A percentile compares a stretch with the other conserved stretches of the same genome.
These are phyloP conservation scores for Stichodactyla mertensii DNA, from an alignment of 64 coral and sea anemone genomes.

Conservation along the genomic window DNA sequence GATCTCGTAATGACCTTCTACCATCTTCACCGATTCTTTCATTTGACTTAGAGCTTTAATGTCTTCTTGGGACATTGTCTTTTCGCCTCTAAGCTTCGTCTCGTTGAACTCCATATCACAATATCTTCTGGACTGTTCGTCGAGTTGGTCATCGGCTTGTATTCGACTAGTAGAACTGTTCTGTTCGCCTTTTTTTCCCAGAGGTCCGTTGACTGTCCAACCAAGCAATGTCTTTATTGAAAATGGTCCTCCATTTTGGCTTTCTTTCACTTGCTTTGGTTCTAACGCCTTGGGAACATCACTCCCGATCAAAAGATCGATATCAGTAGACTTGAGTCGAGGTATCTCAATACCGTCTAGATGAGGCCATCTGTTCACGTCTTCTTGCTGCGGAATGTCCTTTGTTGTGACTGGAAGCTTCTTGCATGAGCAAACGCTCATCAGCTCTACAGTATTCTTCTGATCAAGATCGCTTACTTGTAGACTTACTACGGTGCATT, in stretches of 20 bases:
- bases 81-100: background rate
- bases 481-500: background rate
- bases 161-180: slow-evolving; percentile 2
- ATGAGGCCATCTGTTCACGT: slow-evolving; percentile 20
- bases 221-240: slow-evolving; percentile 7
- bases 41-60: slow-evolving; percentile 14
- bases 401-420: background rate
- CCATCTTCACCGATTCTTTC: slow-evolving; percentile 21
- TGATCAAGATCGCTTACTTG: slow-evolving; percentile 17
- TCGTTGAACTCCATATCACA: slow-evolving; percentile 39
- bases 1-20: slow-evolving; percentile 42
- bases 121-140: slow-evolving; percentile 19
- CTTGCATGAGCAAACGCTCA: background rate
- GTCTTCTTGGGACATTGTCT: slow-evolving; percentile 35
- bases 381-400: background rate
- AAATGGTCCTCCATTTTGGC: slow-evolving; percentile 31
- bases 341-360: slow-evolving; percentile 2
- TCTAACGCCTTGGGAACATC: slow-evolving; percentile 3
- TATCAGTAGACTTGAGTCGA: slow-evolving; percentile 2
- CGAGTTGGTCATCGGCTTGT: background rate
- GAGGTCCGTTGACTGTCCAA: slow-evolving; percentile 32
- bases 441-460: slow-evolving; percentile 13
- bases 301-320: slow-evolving; percentile 21
- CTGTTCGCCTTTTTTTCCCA: background rate
- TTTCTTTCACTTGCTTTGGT: slow-evolving; percentile 31